phyloP scores from a whole-genome alignment of 2,888 invertebrate species.

The Anthophora plumipes region DNA sequence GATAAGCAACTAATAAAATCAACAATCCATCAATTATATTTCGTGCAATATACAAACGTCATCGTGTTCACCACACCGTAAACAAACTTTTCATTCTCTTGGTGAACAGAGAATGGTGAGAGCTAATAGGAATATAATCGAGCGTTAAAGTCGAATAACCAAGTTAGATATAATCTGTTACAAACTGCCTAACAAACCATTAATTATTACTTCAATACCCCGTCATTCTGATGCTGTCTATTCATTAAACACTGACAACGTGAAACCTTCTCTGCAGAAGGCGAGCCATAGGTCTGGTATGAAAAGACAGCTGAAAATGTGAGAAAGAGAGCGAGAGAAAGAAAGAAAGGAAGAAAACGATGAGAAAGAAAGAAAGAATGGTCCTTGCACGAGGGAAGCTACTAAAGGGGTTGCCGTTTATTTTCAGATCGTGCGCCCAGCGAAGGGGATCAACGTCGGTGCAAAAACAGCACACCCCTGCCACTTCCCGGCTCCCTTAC shows the following conservation, averaged over 20 bases:
- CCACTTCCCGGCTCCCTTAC: constrained; percentile 91
- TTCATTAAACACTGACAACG: background rate
- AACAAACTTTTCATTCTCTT: background rate
- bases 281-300: background rate
- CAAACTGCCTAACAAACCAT: background rate
- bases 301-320: constrained; percentile 5
- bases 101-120: background rate
- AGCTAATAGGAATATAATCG: background rate
- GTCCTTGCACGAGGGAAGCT: constrained; percentile 51
- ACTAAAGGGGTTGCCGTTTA: constrained; percentile 74
- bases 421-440: constrained; percentile 89
- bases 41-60: background rate
- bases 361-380: constrained; percentile 28
- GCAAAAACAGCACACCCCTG: constrained; percentile 87
- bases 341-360: background rate
- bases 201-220: background rate
- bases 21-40: background rate
- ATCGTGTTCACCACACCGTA: background rate
- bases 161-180: background rate
- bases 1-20: background rate
- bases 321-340: background rate
- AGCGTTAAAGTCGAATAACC: background rate
- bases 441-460: constrained; percentile 87
- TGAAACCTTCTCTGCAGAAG: background rate
- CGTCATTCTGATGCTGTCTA: background rate